phyloP scores from a whole-genome alignment of 1,140 invertebrate genomes.

The Capitella teleta region DNA sequence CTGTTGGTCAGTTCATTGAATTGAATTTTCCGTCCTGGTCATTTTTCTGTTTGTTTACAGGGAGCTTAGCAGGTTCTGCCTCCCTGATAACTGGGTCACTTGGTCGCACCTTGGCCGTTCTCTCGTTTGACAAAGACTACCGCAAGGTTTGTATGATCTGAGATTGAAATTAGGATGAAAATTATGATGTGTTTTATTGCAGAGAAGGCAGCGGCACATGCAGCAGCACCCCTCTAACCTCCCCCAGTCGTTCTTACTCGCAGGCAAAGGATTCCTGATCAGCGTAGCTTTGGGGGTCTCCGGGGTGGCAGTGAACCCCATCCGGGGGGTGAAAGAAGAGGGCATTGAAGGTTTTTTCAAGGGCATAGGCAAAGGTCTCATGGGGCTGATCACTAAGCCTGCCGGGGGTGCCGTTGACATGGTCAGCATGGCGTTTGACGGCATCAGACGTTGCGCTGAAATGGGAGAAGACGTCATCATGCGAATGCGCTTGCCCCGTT shows the following conservation, averaged over 20 bases:
- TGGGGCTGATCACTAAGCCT: slow-evolving; percentile 51
- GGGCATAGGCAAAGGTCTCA: slow-evolving; percentile 52
- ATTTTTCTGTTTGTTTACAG: slow-evolving; percentile 16
- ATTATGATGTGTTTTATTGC: slow-evolving; percentile 17
- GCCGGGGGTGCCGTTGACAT: slow-evolving; percentile 50
- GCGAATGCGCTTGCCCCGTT: slow-evolving; percentile 57
- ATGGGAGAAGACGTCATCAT: slow-evolving; percentile 55
- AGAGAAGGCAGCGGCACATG: slow-evolving; percentile 43
- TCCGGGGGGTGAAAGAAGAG: slow-evolving; percentile 56
- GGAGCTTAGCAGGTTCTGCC: slow-evolving; percentile 38
- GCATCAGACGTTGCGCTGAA: slow-evolving; percentile 55
- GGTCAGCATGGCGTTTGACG: slow-evolving; percentile 56
- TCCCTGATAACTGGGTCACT: slow-evolving; percentile 37
- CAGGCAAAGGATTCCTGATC: slow-evolving; percentile 51
- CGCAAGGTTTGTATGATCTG: slow-evolving; percentile 26
- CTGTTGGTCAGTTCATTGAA: slow-evolving; percentile 28
- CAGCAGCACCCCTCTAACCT: slow-evolving; percentile 48
- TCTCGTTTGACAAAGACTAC: slow-evolving; percentile 42
- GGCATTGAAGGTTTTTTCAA: slow-evolving; percentile 59
- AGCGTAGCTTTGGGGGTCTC: slow-evolving; percentile 56
- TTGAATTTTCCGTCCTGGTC: not conserved
- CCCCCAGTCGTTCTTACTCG: slow-evolving; percentile 47
- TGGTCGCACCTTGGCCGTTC: slow-evolving; percentile 36
- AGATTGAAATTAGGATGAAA: not conserved
- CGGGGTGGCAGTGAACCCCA: slow-evolving; percentile 56